Evolutionary conservation across 2,113 vertebrate species (phyloP).

Genomic region (Monopterus albus): DNA sequence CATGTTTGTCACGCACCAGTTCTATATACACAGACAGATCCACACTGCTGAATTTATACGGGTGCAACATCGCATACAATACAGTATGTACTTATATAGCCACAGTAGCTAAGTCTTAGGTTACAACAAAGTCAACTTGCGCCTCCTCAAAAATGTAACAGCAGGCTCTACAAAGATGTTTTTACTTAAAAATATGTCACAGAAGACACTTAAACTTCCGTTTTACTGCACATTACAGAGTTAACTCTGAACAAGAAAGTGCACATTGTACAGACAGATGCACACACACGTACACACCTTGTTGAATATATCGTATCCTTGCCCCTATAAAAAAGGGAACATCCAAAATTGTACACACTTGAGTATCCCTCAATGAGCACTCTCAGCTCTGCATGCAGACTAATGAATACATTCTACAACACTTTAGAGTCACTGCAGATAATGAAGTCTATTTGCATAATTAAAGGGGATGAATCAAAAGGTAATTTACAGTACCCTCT

Average conservation of each 20-base stretch:
- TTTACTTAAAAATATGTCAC: no score
- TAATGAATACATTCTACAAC: slow-evolving; percentile 71
- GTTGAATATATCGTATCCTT: slow-evolving; percentile 15
- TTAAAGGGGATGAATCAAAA: slow-evolving; percentile 77
- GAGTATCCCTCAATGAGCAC: slow-evolving; percentile 54
- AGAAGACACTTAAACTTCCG: no score
- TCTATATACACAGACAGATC: neutral
- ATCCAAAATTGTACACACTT: slow-evolving; percentile 49
- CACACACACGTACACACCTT: no score
- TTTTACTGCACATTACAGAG: no score
- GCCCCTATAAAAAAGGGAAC: slow-evolving; percentile 17
- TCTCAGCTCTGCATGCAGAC: slow-evolving; percentile 41
- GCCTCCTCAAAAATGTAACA: neutral
- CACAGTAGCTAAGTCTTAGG: neutral
- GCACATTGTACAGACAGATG: slow-evolving; percentile 3
- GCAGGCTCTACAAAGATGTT: no score
- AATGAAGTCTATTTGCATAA: slow-evolving; percentile 80
- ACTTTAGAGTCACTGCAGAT: slow-evolving; percentile 68
- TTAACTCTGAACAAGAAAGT: neutral
- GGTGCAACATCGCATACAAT: no score
- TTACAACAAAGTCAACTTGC: neutral
- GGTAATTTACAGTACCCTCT: slow-evolving; percentile 74
- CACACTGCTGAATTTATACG: neutral
- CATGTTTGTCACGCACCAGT: slow-evolving; percentile 11
- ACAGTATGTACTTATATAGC: neutral